Evolutionary conservation across 2,888 invertebrate species (phyloP).

Genomic region (Leptinotarsa juncta): DNA sequence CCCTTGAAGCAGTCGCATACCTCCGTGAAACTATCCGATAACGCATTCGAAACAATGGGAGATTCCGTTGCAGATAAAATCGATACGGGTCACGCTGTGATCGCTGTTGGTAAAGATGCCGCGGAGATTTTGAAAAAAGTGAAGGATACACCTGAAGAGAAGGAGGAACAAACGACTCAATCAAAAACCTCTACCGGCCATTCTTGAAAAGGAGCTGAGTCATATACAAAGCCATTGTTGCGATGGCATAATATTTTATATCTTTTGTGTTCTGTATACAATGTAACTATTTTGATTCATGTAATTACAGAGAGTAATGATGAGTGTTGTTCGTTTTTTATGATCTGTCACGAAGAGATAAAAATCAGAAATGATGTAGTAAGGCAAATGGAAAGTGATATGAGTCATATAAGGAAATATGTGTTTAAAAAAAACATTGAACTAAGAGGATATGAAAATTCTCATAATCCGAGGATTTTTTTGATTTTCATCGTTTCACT

Average conservation of each 20-base stretch:
- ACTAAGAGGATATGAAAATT: too few species aligned
- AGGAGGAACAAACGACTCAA: conserved; percentile 23
- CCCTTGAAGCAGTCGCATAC: conserved; percentile 59
- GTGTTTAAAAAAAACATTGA: too few species aligned
- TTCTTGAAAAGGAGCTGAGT: background rate
- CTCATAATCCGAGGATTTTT: too few species aligned
- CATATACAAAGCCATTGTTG: background rate
- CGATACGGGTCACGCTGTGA: conserved; percentile 58
- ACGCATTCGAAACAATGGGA: conserved; percentile 63
- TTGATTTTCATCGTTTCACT: too few species aligned
- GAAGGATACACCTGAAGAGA: conserved; percentile 46
- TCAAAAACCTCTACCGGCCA: conserved; percentile 23
- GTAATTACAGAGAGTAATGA: background rate
- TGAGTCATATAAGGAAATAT: too few species aligned
- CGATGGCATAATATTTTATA: background rate
- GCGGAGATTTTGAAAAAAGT: conserved; percentile 53
- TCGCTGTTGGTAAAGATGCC: conserved; percentile 57
- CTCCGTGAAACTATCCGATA: conserved; percentile 61
- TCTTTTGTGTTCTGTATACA: background rate
- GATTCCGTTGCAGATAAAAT: conserved; percentile 62
- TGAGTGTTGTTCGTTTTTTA: background rate
- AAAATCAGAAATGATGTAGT: too few species aligned
- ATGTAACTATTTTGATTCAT: background rate
- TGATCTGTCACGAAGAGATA: background rate
- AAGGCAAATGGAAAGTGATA: too few species aligned